Base-by-base conservation (phyloP, 1,140 invertebrate species). In the Notospermus geniculatus region DNA sequence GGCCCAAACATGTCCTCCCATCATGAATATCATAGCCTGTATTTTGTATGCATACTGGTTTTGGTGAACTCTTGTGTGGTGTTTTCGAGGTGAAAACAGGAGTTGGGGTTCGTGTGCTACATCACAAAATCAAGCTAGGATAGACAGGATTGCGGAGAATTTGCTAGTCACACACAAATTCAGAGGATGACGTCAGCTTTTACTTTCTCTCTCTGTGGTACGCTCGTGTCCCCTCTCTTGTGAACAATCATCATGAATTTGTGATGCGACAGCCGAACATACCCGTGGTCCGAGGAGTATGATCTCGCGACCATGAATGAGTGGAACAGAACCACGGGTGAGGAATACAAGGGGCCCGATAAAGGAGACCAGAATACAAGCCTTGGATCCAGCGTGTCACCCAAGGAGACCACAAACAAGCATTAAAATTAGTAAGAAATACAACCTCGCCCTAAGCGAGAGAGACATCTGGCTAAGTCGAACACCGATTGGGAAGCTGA, bases 311-410 rank as follows among this genome's bases (percentile, higher is more conserved):
- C 27, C 19, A 30, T 29, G 19, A 39, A 19, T 22, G 41, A 25
- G 27, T n/a, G 25, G 19, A 41, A 25, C 41, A 25, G 32, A 29
- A 41, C 25, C 22, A 25, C 19, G 39, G 39, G 55, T 11, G 5
- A 41, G 15, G 2, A 39, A n/a, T 57, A 57, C 41, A 32, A 23
- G 15, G 22, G 28, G 2, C 28, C 25, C 9, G 28, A n/a, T 23
- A 19, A 15, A 19, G 2, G 27, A 45, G 45, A n/a, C 15, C 45
- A 28, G 27, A 50, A 50, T 60, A 54, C 57, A 64, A 64, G 45
- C 57, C 53, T 46, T 39, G 30, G 58, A 50, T 64, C 63, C 63
- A 64, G 50, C 63, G 57, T 64, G 63, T 64, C 63, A 64, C 58
- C 58, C 41, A 53, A 55, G 28, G 54, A 23, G 22, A 55, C 54